phyloP scores from a whole-genome alignment of 1,140 invertebrate genomes.

The Zaprionus kolodkinae region DNA sequence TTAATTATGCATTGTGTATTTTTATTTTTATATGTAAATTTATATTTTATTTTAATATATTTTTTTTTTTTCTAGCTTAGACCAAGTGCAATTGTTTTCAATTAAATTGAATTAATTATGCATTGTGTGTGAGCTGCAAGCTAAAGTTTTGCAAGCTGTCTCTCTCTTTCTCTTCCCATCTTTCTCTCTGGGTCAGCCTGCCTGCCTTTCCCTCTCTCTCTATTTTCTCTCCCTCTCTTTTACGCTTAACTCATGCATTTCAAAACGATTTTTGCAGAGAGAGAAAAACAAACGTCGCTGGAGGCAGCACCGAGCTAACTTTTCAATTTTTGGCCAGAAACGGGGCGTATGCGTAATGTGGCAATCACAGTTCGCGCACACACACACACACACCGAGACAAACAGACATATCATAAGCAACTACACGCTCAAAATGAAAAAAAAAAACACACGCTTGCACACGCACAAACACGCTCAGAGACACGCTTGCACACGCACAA shows the following conservation, averaged over 20 bases:
- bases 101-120: background rate
- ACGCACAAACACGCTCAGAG: too few relatives aligned
- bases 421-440: background rate
- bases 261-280: slow-evolving; percentile 6
- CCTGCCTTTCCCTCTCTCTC: background rate
- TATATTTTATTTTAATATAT: too few relatives aligned
- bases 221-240: background rate
- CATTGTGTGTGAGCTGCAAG: background rate
- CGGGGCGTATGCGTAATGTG: slow-evolving; percentile 59
- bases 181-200: too few relatives aligned
- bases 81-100: background rate
- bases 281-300: slow-evolving; percentile 6
- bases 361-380: slow-evolving; percentile 30
- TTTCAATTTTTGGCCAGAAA: slow-evolving; percentile 50
- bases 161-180: background rate
- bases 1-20: too few relatives aligned
- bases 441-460: too few relatives aligned
- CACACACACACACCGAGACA: background rate
- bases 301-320: slow-evolving; percentile 32
- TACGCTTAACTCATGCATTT: slow-evolving; percentile 19
- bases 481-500: too few relatives aligned
- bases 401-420: background rate
- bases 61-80: too few relatives aligned
- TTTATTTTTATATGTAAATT: too few relatives aligned
- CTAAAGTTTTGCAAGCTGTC: too few relatives aligned